Evolutionary conservation across 2,888 invertebrate genomes (phyloP), one percentile per base, ranked within the genome.

Genomic region (Trachelus stipa): DNA sequence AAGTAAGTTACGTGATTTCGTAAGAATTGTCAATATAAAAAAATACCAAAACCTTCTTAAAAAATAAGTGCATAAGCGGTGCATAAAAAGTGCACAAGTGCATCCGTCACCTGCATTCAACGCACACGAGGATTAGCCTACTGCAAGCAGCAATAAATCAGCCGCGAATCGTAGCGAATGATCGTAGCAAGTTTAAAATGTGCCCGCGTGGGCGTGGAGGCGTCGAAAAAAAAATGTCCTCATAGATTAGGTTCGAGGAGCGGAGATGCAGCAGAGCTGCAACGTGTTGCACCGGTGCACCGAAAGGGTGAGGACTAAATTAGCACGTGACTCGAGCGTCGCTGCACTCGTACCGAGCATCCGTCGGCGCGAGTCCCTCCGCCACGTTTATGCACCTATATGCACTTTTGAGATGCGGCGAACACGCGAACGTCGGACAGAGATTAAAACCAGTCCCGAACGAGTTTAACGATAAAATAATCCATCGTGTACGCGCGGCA

Each of bases 61-160:
- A 6, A 0, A 2, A 56, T 23, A 23, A 1, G 23, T 56, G 56
- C 6, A 15, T 15, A 40, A 15, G 6, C 40, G 40, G 40, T 40
- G 40, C 40, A 40, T 40, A 40, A 15, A 1, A 15, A 40, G 6
- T 40, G 40, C 15, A 56, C 23, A 6, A 9, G 56, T 56, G 56
- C 56, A 56, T 56, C 9, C 6, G 40, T 40, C 40, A 40, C 6
- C 6, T 40, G 40, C 40, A 6, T 56, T 23, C 0, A 56, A 56
- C 2, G 6, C 1, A 2, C 56, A 56, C 23, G 56, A 78, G 74
- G 78, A 69, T 40, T 76, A 69, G 79, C n/a, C 35, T 35, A 35
- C 79, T 78, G 79, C 74, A 23, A 73, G 79, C 77, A 31, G 79
- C 82, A 81, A 84, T 85, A 83, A 84, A 84, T 85, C 82, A 82